Conservation (phyloP, 64 coral and sea anemone species). For the Exaiptasia diaphana region DNA sequence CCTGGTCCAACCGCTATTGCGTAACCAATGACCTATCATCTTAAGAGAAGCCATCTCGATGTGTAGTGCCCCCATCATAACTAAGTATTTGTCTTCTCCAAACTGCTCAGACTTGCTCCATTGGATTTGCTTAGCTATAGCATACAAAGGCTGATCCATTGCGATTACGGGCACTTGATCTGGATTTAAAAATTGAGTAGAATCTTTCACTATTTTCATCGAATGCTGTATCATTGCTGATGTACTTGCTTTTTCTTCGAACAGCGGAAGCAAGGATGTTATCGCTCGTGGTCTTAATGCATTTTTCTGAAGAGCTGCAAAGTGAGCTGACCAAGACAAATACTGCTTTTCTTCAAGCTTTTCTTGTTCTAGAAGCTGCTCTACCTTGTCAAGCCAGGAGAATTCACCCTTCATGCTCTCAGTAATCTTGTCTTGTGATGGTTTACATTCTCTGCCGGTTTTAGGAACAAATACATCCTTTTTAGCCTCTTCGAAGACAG, state of each 20-base stretch:
- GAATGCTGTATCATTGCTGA: conserved; percentile 26
- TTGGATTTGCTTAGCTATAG: background rate
- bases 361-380: conserved; percentile 13
- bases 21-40: conserved; percentile 1
- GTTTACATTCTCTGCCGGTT: background rate
- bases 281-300: background rate
- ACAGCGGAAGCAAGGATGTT: conserved; percentile 26
- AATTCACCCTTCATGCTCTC: conserved; percentile 6
- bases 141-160: conserved; percentile 5
- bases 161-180: background rate
- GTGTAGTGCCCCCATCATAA: conserved; percentile 5
- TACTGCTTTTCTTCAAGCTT: conserved; percentile 12
- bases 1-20: background rate
- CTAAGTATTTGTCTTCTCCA: background rate
- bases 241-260: background rate
- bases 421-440: background rate
- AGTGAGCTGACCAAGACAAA: conserved; percentile 7
- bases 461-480: conserved; percentile 16
- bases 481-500: background rate
- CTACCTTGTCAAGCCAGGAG: conserved; percentile 11
- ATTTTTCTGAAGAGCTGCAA: background rate
- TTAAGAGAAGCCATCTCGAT: conserved; percentile 17
- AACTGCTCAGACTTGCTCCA: background rate
- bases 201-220: conserved; percentile 10
- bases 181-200: background rate